phyloP scores from a whole-genome alignment of 2,888 invertebrate species.

The Arrhopalites spinosus region DNA sequence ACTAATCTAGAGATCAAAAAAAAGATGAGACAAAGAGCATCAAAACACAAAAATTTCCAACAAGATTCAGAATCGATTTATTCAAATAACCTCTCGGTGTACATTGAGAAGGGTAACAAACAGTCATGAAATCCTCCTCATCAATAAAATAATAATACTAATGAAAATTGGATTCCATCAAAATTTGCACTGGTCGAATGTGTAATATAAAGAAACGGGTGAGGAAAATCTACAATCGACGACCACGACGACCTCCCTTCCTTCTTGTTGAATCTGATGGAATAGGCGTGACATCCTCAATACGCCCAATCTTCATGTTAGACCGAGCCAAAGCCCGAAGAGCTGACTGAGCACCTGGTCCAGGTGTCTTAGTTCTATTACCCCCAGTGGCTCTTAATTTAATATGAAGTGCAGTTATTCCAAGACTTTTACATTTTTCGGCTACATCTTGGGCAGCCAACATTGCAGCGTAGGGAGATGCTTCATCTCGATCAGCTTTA shows the following conservation, averaged over 20 bases:
- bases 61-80: no score
- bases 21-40: no score
- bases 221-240: constrained; percentile 79
- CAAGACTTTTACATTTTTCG: constrained; percentile 95
- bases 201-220: neutral
- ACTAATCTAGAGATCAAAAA: no score
- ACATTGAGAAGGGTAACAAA: no score
- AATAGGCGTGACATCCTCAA: constrained; percentile 99
- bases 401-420: constrained; percentile 97
- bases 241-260: constrained; percentile 99
- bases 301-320: constrained; percentile 99
- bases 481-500: constrained; percentile 99
- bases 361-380: constrained; percentile 97
- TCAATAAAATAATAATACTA: no score
- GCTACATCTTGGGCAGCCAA: constrained; percentile 96
- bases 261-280: constrained; percentile 98
- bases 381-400: constrained; percentile 98
- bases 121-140: no score
- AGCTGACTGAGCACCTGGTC: constrained; percentile 98
- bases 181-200: no score
- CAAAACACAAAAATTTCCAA: no score
- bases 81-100: no score
- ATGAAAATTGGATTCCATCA: no score
- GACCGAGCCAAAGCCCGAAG: constrained; percentile 97
- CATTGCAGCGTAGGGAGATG: constrained; percentile 99